A percentile compares a stretch with the other conserved stretches of the same genome.
These are phyloP conservation scores for Gobius niger DNA, from an alignment of 2,113 vertebrate genomes.

Conservation along the genomic window DNA sequence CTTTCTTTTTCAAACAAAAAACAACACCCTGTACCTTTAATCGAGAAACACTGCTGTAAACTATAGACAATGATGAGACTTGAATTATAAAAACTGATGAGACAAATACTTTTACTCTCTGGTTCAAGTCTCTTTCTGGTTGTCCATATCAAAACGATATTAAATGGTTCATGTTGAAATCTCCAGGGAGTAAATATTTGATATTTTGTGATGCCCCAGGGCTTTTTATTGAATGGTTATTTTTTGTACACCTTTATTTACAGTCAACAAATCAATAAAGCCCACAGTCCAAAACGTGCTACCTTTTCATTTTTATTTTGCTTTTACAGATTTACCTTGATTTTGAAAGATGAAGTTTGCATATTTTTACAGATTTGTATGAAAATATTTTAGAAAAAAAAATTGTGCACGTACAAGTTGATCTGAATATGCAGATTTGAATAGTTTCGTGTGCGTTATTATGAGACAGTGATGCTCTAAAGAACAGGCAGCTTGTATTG, in stretches of 20 bases:
- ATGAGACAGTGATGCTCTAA: too few species aligned
- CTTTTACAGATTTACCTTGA: background rate
- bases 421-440: too few species aligned
- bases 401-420: too few species aligned
- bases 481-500: too few species aligned
- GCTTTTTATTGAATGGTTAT: constrained; percentile 4
- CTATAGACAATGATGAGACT: background rate
- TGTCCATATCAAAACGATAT: background rate
- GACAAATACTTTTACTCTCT: background rate
- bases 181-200: background rate
- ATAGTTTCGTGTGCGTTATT: too few species aligned
- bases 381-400: too few species aligned
- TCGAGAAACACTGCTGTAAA: too few species aligned
- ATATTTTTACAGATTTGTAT: background rate
- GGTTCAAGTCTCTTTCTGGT: background rate
- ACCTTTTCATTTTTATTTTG: background rate
- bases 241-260: constrained; percentile 5
- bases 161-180: background rate
- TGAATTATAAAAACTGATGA: background rate
- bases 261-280: constrained; percentile 4
- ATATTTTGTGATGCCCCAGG: background rate
- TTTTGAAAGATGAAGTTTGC: background rate
- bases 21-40: too few species aligned
- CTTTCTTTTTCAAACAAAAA: too few species aligned
- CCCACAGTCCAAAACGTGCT: constrained; percentile 1